A percentile compares a stretch with the other conserved stretches of the same genome.
phyloP scores from a whole-genome alignment of 2,888 invertebrate genomes.

The Zootermopsis nevadensis region DNA sequence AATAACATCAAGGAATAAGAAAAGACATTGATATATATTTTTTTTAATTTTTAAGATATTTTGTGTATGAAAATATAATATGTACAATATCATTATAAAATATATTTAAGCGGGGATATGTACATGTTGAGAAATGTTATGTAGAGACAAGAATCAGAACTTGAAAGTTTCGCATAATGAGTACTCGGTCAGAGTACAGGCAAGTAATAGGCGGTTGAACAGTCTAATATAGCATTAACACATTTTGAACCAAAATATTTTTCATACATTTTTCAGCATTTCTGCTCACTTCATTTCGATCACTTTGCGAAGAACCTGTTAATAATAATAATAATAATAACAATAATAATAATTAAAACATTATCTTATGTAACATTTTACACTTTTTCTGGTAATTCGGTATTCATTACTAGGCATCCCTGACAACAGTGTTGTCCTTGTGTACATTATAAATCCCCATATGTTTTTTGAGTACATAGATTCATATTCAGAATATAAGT shows the following conservation, averaged over 20 bases:
- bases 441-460: no score
- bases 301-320: no score
- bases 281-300: no score
- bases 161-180: not conserved
- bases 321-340: not conserved
- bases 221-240: not conserved
- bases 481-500: no score
- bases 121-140: slow-evolving; percentile 44
- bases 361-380: not conserved
- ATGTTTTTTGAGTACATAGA: no score
- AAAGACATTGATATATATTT: slow-evolving; percentile 41
- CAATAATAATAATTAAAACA: not conserved
- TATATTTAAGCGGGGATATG: slow-evolving; percentile 52
- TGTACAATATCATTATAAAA: slow-evolving; percentile 53
- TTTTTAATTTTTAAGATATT: slow-evolving; percentile 43
- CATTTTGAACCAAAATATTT: not conserved
- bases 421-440: no score
- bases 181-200: not conserved
- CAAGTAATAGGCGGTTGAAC: not conserved
- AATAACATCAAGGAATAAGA: slow-evolving; percentile 37
- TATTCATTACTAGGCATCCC: no score
- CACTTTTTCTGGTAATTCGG: no score
- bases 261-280: not conserved
- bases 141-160: slow-evolving; percentile 20
- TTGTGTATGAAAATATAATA: slow-evolving; percentile 53